These are phyloP conservation scores for Paraescarpia echinospica DNA, from an alignment of 1,140 invertebrate genomes.

Conservation along the genomic window DNA sequence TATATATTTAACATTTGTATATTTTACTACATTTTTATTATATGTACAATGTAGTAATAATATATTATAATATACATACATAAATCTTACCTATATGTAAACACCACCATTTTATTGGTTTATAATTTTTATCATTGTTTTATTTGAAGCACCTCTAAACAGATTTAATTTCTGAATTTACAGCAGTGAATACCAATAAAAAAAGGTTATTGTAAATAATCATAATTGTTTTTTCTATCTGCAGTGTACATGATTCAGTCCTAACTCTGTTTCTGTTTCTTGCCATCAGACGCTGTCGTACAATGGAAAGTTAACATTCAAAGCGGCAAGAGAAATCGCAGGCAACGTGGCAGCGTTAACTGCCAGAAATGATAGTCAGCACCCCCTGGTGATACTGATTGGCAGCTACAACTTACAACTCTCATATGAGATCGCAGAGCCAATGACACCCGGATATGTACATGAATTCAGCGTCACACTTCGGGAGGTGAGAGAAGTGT, in stretches of 20 bases:
- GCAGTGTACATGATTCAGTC: background rate
- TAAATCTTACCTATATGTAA: too few species aligned
- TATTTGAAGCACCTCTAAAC: too few species aligned
- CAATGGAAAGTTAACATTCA: constrained; percentile 84
- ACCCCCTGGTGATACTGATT: constrained; percentile 74
- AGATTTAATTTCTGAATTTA: too few species aligned
- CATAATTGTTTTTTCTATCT: too few species aligned
- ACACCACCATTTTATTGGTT: too few species aligned
- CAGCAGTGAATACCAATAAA: too few species aligned
- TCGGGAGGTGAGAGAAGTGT: constrained; percentile 8
- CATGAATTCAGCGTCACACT: background rate
- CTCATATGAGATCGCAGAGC: constrained; percentile 72
- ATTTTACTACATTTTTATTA: too few species aligned
- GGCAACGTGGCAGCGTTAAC: constrained; percentile 46
- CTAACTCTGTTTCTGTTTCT: constrained; percentile 1
- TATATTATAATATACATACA: too few species aligned
- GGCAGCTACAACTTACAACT: constrained; percentile 76
- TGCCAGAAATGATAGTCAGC: constrained; percentile 51
- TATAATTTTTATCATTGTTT: too few species aligned
- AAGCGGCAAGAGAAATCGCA: constrained; percentile 42
- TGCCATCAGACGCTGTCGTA: constrained; percentile 78
- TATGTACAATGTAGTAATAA: too few species aligned
- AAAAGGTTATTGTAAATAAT: too few species aligned
- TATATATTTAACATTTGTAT: too few species aligned
- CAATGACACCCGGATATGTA: constrained; percentile 21